Evolutionary conservation across 1,140 invertebrate genomes (phyloP), one percentile per base, ranked within the genome.

Genomic region (Drosophila teissieri): DNA sequence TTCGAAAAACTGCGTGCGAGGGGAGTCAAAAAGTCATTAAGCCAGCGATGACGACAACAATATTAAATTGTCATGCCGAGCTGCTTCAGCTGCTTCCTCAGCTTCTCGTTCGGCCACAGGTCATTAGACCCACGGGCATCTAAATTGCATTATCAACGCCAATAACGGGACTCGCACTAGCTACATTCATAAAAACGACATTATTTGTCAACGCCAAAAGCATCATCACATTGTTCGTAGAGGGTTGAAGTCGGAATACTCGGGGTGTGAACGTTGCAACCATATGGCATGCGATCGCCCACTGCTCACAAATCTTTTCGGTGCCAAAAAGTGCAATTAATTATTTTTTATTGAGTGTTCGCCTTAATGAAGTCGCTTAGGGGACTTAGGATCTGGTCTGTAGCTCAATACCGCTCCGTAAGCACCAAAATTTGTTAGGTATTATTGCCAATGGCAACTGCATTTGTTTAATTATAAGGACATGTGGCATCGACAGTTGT

Each of bases 191-290:
- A 78, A 86, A 91, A 91, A 80, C 76, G 64, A 62, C 77, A 91
- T 91, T 91, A 90, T 90, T 90, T 90, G 88, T 90, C 88, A 90
- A 90, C 88, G 88, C 80, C 85, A 89, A 73, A 61, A 68, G 73
- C 84, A 52, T 55, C 48, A 55, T 15, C 37, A 19, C 42, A 51
- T 19, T 39, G 51, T 37, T 27, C 46, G 11, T 7, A 58, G 49
- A 19, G 75, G 54, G 62, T 58, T 39, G 45, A 15, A 15, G 24
- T 5, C 10, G 8, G 37, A 39, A 39, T 10, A 39, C n/a, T n/a
- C 37, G 68, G 84, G 72, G 75, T 83, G 84, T 81, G 86, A 79
- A 69, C 67, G 64, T 48, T 70, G 67, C 67, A 70, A 69, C 51
- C 84, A 89, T 80, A 88, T 88, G 79, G 79, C 58, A 42, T 48